Evolutionary conservation across 2,888 invertebrate species (phyloP), one percentile per base, ranked within the genome.

Genomic region (Ectropis crepuscularia): DNA sequence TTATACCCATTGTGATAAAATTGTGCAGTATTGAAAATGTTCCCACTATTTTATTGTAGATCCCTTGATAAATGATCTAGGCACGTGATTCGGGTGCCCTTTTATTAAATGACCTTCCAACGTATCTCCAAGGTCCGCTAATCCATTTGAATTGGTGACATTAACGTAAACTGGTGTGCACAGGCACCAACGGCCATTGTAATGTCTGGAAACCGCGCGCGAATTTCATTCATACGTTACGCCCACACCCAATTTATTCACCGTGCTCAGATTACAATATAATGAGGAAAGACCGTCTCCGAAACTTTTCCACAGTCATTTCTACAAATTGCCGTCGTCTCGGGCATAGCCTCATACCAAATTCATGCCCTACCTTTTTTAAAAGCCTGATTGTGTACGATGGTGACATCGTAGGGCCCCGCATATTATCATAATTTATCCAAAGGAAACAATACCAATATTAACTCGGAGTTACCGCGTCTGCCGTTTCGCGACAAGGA

Each of bases 201-300:
- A 71, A 65, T 67, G 70, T 71, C 71, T 45, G 64, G 70, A 58
- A 69, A 61, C 57, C 64, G 75, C 77, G 76, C 79, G 82, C 82
- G 74, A 88, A 87, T 81, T 86, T 87, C 86, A 87, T 89, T 89
- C 85, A 87, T 83, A 78, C 78, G 74, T 74, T 78, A 80, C 82
- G 71, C 89, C 89, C 85, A 89, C 90, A 79, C 78, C 77, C 86
- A 88, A 86, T 89, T 86, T 83, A 77, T 71, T 73, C 74, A 76
- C 75, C 76, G 73, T 76, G 78, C 83, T 80, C 81, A 72, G 82
- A 83, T 86, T 85, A 86, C 83, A 72, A 66, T 76, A 77, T 86
- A 87, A 87, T 84, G 79, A 83, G 81, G 82, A 86, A 83, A 81
- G 76, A 81, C 79, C 80, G 75, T 57, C 64, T 53, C 73, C 74